Conservation (phyloP, 2,888 invertebrate genomes). For the Drosophila robusta region DNA sequence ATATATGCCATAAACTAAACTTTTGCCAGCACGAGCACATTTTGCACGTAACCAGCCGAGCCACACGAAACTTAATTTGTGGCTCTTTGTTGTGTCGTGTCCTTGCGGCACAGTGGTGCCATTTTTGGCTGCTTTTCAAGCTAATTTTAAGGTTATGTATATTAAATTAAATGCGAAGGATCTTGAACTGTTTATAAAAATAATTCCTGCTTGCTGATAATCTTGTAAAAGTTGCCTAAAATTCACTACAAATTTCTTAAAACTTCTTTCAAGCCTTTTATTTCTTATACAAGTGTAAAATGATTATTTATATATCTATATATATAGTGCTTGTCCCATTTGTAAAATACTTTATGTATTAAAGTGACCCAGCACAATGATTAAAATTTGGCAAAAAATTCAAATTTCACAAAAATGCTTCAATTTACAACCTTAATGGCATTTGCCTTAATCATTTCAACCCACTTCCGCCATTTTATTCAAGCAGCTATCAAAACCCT, state of each 20-base stretch:
- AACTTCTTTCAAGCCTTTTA: too few species aligned
- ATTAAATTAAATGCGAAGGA: not conserved
- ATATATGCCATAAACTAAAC: constrained; percentile 63
- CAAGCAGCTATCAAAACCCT: not conserved
- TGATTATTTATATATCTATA: too few species aligned
- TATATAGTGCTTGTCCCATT: too few species aligned
- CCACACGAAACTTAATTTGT: constrained; percentile 76
- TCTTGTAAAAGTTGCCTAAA: too few species aligned
- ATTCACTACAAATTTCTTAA: too few species aligned
- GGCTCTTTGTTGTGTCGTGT: constrained; percentile 51
- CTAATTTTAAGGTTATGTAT: not conserved
- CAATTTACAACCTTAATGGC: too few species aligned
- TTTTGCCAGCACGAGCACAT: constrained; percentile 52
- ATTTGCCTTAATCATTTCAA: not conserved
- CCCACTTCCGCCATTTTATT: not conserved
- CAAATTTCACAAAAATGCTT: not conserved
- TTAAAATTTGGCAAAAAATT: too few species aligned
- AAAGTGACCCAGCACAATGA: too few species aligned
- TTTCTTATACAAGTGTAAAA: too few species aligned
- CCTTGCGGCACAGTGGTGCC: constrained; percentile 45
- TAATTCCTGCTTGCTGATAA: too few species aligned
- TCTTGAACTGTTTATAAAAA: not conserved
- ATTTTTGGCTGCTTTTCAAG: constrained; percentile 19
- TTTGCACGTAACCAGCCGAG: constrained; percentile 52
- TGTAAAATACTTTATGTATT: too few species aligned